Evolutionary conservation across 1,140 invertebrate genomes (phyloP).

Genomic region (Euwallacea similis): DNA sequence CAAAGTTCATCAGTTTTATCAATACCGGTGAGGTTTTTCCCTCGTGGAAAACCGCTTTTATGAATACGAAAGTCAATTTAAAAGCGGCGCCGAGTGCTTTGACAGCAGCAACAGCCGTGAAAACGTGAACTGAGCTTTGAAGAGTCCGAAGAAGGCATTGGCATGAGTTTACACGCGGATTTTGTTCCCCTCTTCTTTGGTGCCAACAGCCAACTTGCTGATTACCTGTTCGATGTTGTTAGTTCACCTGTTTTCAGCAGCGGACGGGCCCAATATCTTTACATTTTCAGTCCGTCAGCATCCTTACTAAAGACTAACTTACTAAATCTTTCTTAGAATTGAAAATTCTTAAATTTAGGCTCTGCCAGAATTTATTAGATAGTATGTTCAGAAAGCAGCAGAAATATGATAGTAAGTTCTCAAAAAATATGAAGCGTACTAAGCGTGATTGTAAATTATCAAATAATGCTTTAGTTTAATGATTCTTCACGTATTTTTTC

Average conservation of each 20-base stretch:
- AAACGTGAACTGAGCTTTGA: conserved; percentile 23
- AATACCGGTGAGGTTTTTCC: background rate
- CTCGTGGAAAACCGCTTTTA: background rate
- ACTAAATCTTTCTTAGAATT: no score
- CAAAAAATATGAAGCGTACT: no score
- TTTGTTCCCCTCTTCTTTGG: conserved; percentile 15
- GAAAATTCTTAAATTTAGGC: no score
- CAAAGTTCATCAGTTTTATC: background rate
- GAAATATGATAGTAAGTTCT: no score
- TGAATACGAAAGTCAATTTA: background rate
- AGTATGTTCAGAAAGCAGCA: no score
- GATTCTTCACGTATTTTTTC: no score
- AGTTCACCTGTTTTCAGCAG: conserved; percentile 20
- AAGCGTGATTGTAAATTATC: no score
- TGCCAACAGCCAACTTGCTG: conserved; percentile 10
- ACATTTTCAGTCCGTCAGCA: no score
- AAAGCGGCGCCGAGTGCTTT: background rate
- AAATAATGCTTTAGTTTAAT: no score
- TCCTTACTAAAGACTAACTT: no score
- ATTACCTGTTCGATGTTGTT: conserved; percentile 27
- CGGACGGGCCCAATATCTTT: no score
- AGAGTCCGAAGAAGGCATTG: conserved; percentile 23
- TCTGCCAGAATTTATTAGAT: no score
- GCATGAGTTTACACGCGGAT: conserved; percentile 22
- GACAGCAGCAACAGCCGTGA: conserved; percentile 4